phyloP scores from a whole-genome alignment of 2,113 vertebrate genomes.

The Pedionomus torquatus region DNA sequence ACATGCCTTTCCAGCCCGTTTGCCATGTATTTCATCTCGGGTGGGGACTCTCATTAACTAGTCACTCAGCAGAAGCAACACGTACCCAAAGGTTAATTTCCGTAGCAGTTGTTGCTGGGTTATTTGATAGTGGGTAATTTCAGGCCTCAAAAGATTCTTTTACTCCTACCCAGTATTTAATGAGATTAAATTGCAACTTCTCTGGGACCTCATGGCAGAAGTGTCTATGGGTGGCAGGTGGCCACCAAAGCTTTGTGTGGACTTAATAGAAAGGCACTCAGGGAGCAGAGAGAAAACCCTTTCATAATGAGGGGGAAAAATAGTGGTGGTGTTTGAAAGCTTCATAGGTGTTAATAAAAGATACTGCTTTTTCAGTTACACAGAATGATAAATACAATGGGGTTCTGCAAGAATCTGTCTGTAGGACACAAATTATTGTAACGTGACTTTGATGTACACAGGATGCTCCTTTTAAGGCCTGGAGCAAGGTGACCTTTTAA shows the following conservation, averaged over 20 bases:
- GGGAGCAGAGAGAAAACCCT: slow-evolving; percentile 43
- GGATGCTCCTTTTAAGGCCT: background rate
- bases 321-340: slow-evolving; percentile 23
- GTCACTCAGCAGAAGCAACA: slow-evolving; percentile 35
- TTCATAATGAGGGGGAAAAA: slow-evolving; percentile 55
- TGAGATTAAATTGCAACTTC: slow-evolving; percentile 59
- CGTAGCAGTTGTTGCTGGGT: slow-evolving; percentile 31
- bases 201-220: slow-evolving; percentile 2
- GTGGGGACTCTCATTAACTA: slow-evolving; percentile 50
- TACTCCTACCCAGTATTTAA: slow-evolving; percentile 53
- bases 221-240: slow-evolving; percentile 55
- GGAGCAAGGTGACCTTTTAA: slow-evolving; percentile 2
- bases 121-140: slow-evolving; percentile 60
- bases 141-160: slow-evolving; percentile 43
- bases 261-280: slow-evolving; percentile 40
- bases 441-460: background rate
- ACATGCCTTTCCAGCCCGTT: slow-evolving; percentile 11
- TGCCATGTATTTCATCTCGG: slow-evolving; percentile 64
- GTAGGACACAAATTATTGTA: slow-evolving; percentile 26
- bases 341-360: slow-evolving; percentile 57
- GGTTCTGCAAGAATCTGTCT: slow-evolving; percentile 3
- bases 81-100: slow-evolving; percentile 63
- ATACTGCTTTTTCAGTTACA: slow-evolving; percentile 29
- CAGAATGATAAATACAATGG: slow-evolving; percentile 60
- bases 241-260: slow-evolving; percentile 50